Conservation (phyloP, 2,888 invertebrate genomes). For the Teinopalpus imperialis region DNA sequence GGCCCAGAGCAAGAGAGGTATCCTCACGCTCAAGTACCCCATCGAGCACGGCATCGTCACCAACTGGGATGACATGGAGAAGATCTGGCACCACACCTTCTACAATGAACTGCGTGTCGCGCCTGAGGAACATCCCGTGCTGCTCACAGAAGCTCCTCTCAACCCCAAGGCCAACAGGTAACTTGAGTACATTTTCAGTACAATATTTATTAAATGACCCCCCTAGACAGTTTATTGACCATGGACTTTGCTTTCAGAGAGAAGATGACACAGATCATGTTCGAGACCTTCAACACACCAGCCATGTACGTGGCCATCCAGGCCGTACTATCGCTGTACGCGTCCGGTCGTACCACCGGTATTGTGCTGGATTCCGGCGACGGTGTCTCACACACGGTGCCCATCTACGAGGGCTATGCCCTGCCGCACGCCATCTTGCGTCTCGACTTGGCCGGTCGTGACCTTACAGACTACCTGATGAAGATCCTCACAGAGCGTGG, state of each 20-base stretch:
- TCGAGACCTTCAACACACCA: slow-evolving; percentile 95
- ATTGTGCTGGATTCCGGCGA: slow-evolving; percentile 97
- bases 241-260: slow-evolving; percentile 82
- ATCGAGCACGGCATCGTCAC: slow-evolving; percentile 98
- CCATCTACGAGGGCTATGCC: slow-evolving; percentile 97
- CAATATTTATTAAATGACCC: no score
- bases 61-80: slow-evolving; percentile 99
- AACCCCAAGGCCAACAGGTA: slow-evolving; percentile 92
- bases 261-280: slow-evolving; percentile 97
- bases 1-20: slow-evolving; percentile 98
- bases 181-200: slow-evolving; percentile 43
- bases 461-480: slow-evolving; percentile 96
- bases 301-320: slow-evolving; percentile 98
- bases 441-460: slow-evolving; percentile 95
- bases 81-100: slow-evolving; percentile 99
- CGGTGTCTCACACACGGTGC: slow-evolving; percentile 97
- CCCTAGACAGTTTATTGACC: no score
- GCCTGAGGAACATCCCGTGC: slow-evolving; percentile 93
- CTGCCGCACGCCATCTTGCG: slow-evolving; percentile 96
- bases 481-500: slow-evolving; percentile 96
- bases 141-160: slow-evolving; percentile 93
- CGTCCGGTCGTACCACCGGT: slow-evolving; percentile 98
- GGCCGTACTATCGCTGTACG: slow-evolving; percentile 95
- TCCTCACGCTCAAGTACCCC: slow-evolving; percentile 97
- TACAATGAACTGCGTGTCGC: slow-evolving; percentile 98